A percentile compares a stretch with the other conserved stretches of the same genome.
Evolutionary conservation across 2,113 vertebrate species (phyloP).

Genomic region (Telmatochromis sp.): DNA sequence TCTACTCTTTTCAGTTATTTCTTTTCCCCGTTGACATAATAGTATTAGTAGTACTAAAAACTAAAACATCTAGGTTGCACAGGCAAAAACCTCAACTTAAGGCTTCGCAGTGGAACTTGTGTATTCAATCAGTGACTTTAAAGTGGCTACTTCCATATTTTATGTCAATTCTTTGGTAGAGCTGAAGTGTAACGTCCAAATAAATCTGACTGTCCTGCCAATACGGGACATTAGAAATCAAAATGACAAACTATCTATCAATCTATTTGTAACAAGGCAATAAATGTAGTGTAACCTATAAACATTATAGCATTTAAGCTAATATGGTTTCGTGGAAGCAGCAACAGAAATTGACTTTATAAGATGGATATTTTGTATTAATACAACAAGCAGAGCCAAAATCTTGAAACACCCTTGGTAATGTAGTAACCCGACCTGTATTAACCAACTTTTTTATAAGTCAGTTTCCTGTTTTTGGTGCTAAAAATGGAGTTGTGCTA

Average conservation of each 20-base stretch:
- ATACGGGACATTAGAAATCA: background rate
- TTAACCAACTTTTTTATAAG: background rate
- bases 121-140: background rate
- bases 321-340: background rate
- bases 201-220: background rate
- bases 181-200: background rate
- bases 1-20: background rate
- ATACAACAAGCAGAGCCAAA: background rate
- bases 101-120: background rate
- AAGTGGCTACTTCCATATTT: background rate
- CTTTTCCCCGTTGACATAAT: background rate
- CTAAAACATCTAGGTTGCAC: background rate
- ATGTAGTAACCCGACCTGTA: background rate
- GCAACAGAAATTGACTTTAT: background rate
- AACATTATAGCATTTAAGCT: background rate
- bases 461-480: background rate
- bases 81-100: background rate
- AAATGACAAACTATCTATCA: background rate
- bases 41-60: background rate
- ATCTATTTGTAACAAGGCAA: background rate
- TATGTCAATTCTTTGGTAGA: background rate
- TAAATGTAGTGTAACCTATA: background rate
- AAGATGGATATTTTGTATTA: background rate
- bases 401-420: background rate
- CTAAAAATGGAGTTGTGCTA: accelerated